Evolutionary conservation across 2,113 vertebrate genomes (phyloP).

Genomic region (zebrafish (Danio rerio)): GRCz12tu NC_133197.1:16032501-16033000

Average conservation of each 20-base stretch:
- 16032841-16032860: too few species aligned
- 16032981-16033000: too few species aligned
- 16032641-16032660: constrained; percentile 72
- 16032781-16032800: too few species aligned
- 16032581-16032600: not conserved
- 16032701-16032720: constrained; percentile 94
- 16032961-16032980: too few species aligned
- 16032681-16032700: constrained; percentile 89
- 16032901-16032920: too few species aligned
- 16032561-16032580: constrained; percentile 79
- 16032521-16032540: constrained; percentile 76
- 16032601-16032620: not conserved
- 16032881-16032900: too few species aligned
- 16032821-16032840: too few species aligned
- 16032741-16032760: not conserved
- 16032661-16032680: constrained; percentile 94
- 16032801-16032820: too few species aligned
- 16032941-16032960: too few species aligned
- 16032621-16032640: not conserved
- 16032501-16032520: constrained; percentile 70
- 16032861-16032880: too few species aligned
- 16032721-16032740: constrained; percentile 93
- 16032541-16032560: constrained; percentile 87
- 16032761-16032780: not conserved
- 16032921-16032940: too few species aligned